Conservation (phyloP, 2,113 vertebrate genomes). For the Arvicanthis niloticus region DNA sequence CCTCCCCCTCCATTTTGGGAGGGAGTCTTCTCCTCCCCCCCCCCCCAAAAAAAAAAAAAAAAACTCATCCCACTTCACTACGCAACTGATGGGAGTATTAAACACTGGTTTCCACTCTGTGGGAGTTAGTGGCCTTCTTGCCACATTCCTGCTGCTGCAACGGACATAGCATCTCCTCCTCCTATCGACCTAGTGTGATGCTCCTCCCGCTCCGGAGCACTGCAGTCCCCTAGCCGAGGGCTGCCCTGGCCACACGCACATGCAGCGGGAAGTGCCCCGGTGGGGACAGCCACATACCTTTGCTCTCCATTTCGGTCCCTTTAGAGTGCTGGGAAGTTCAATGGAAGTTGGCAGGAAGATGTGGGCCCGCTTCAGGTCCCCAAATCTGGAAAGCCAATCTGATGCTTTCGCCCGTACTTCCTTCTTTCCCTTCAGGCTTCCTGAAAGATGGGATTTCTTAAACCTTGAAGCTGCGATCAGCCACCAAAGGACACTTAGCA, state of each 20-base stretch:
- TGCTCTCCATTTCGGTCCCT: conserved; percentile 90
- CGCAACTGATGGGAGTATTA: conserved; percentile 74
- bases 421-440: conserved; percentile 84
- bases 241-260: conserved; percentile 73
- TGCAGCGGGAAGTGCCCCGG: conserved; percentile 60
- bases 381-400: conserved; percentile 80
- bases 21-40: conserved; percentile 11
- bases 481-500: conserved; percentile 75
- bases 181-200: conserved; percentile 81
- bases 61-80: conserved; percentile 73
- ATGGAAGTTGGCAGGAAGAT: conserved; percentile 86
- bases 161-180: conserved; percentile 80
- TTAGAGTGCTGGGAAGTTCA: conserved; percentile 85
- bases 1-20: conserved; percentile 77
- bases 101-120: conserved; percentile 71
- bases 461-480: conserved; percentile 87
- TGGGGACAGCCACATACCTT: conserved; percentile 86
- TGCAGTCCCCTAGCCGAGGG: conserved; percentile 84
- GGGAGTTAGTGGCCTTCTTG: conserved; percentile 80
- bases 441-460: conserved; percentile 84
- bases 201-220: conserved; percentile 81
- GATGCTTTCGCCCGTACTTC: conserved; percentile 80
- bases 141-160: conserved; percentile 84
- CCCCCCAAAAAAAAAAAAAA: neutral
- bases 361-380: conserved; percentile 82